A percentile compares a stretch with the other conserved stretches of the same genome.
Evolutionary conservation across 2,113 vertebrate genomes (phyloP).

Genomic region (Beaufortia kweichowensis): DNA sequence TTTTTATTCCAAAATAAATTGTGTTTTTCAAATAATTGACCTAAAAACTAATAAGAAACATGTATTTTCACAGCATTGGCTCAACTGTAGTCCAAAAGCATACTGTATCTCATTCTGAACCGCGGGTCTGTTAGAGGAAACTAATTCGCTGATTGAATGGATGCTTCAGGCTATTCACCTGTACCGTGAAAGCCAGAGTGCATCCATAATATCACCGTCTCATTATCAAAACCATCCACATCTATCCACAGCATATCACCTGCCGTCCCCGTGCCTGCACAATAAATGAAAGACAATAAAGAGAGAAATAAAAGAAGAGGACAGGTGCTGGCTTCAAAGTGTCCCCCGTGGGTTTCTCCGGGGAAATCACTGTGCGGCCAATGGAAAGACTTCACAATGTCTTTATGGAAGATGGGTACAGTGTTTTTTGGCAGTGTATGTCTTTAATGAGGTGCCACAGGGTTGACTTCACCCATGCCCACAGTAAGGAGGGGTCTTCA

Average conservation of each 20-base stretch:
- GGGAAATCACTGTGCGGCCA: constrained; percentile 48
- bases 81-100: background rate
- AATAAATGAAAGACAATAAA: constrained; percentile 34
- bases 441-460: constrained; percentile 53
- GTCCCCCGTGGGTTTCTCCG: constrained; percentile 41
- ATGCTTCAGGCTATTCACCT: constrained; percentile 47
- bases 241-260: constrained; percentile 44
- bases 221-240: constrained; percentile 46
- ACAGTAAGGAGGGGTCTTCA: constrained; percentile 13
- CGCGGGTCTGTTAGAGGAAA: constrained; percentile 3
- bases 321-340: constrained; percentile 39
- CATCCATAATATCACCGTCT: constrained; percentile 40
- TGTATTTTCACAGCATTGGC: background rate
- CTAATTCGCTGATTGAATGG: background rate
- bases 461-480: constrained; percentile 20
- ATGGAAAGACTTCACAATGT: constrained; percentile 1
- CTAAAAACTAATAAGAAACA: too few species aligned
- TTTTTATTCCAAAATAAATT: too few species aligned
- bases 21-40: too few species aligned
- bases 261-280: constrained; percentile 42
- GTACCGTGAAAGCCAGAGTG: constrained; percentile 39
- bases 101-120: background rate
- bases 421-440: constrained; percentile 16
- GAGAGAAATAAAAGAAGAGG: constrained; percentile 35
- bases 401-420: background rate